These are phyloP conservation scores for Mesitornis unicolor DNA, from an alignment of 2,113 vertebrate species.

Conservation along the genomic window DNA sequence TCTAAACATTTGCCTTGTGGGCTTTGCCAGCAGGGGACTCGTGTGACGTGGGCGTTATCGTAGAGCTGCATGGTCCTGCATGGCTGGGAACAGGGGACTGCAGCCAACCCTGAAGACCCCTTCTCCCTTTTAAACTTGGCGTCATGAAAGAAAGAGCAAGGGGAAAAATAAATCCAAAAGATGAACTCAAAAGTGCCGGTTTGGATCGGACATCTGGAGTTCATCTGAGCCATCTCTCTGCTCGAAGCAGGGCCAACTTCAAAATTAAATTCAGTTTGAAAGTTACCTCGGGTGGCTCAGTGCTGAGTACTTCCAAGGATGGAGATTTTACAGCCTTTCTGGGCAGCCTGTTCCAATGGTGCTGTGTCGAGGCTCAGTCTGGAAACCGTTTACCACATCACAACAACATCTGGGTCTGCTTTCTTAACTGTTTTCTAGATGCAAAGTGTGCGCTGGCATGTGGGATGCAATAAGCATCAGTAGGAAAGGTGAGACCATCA, in stretches of 20 bases:
- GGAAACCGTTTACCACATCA: not conserved
- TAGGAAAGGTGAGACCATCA: not conserved
- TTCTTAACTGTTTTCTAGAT: not conserved
- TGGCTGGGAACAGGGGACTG: not conserved
- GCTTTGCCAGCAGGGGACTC: not conserved
- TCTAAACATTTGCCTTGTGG: not conserved
- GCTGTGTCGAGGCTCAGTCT: not conserved
- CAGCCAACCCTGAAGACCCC: not conserved
- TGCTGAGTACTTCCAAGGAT: not conserved
- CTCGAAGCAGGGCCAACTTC: not conserved
- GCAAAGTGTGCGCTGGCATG: not conserved
- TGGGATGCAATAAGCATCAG: not conserved
- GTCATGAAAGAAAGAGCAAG: fast-evolving
- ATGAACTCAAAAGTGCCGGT: not conserved
- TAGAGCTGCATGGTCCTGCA: not conserved
- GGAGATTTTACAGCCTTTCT: not conserved
- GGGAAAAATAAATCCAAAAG: not conserved
- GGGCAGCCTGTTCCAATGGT: not conserved
- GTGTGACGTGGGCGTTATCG: not conserved
- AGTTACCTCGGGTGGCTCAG: not conserved
- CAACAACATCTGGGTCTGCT: slow-evolving; percentile 19
- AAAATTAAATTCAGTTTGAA: not conserved
- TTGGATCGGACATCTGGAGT: not conserved
- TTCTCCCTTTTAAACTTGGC: not conserved
- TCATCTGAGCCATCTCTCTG: not conserved